A percentile compares a stretch with the other conserved stretches of the same genome.
phyloP scores from a whole-genome alignment of 92 coral and sea anemone species.

The Siderastrea radians region DNA sequence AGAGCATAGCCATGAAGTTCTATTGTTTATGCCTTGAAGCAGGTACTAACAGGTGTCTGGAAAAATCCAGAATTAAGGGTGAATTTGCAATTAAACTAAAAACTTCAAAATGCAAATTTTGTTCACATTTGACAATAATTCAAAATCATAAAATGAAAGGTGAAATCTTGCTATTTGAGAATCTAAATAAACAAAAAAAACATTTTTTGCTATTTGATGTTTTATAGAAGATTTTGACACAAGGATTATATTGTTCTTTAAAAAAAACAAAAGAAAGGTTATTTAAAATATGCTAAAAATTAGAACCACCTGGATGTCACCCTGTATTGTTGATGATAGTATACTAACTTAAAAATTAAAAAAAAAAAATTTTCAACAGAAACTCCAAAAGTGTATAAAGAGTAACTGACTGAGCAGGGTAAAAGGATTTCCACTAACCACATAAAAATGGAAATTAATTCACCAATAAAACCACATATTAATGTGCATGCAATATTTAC shows the following conservation, averaged over 20 bases:
- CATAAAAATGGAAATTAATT: not conserved
- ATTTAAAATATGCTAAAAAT: too few relatives aligned
- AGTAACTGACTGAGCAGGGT: not conserved
- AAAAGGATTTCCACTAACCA: not conserved
- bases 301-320: not conserved
- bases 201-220: not conserved
- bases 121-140: not conserved
- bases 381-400: not conserved
- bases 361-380: not conserved
- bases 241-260: slow-evolving; percentile 4
- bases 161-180: not conserved
- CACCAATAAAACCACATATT: not conserved
- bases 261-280: not conserved
- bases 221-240: not conserved
- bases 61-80: slow-evolving; percentile 3
- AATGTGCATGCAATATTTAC: not conserved
- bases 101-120: slow-evolving; percentile 19
- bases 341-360: not conserved
- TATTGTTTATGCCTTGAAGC: slow-evolving; percentile 22
- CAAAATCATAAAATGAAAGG: not conserved
- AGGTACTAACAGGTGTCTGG: slow-evolving; percentile 43
- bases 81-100: slow-evolving; percentile 18
- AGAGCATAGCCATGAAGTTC: not conserved
- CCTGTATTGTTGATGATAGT: not conserved
- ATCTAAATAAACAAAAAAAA: not conserved